Conservation (phyloP, 2,113 vertebrate genomes). For the Prinia subflava region DNA sequence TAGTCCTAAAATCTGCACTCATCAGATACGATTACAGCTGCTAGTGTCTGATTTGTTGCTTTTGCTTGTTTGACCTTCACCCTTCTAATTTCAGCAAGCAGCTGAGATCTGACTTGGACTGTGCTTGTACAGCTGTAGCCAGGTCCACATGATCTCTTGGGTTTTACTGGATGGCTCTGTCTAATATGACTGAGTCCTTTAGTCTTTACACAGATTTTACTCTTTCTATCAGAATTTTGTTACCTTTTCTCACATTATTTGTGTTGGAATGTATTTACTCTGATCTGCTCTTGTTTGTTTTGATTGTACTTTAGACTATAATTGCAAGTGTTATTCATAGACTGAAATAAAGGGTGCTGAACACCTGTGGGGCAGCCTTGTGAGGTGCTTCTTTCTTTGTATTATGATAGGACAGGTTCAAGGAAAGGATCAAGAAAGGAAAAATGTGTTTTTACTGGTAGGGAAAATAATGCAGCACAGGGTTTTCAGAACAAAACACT, state of each 20-base stretch:
- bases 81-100: slow-evolving; percentile 53
- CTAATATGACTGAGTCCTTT: neutral
- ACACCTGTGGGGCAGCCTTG: neutral
- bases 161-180: neutral
- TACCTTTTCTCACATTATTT: neutral
- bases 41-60: slow-evolving; percentile 30
- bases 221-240: neutral
- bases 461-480: neutral
- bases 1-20: neutral
- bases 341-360: neutral
- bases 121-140: slow-evolving; percentile 12
- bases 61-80: slow-evolving; percentile 55
- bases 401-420: neutral
- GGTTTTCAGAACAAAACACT: neutral
- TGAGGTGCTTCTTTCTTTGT: neutral
- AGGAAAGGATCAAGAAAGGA: neutral
- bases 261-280: neutral
- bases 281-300: neutral
- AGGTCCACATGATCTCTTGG: slow-evolving; percentile 28
- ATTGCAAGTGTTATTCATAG: neutral
- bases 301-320: neutral
- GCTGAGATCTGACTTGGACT: slow-evolving; percentile 30
- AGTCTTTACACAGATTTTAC: neutral
- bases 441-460: neutral
- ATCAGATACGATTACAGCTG: slow-evolving; percentile 3